Evolutionary conservation across 2,888 invertebrate genomes (phyloP).

Genomic region (Criorhina ranunculi): DNA sequence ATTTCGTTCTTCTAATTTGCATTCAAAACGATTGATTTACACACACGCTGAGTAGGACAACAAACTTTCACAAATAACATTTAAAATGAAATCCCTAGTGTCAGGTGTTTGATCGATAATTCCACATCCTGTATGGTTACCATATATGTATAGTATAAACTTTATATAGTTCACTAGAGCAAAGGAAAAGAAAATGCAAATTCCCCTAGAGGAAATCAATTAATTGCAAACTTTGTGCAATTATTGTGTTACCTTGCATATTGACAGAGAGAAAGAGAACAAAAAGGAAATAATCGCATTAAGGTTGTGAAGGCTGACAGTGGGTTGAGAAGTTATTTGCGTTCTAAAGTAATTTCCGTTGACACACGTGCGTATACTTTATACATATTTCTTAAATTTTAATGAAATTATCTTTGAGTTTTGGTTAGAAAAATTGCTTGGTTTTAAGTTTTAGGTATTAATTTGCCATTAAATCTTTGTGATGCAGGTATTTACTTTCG

Average conservation of each 20-base stretch:
- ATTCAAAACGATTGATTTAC: conserved; percentile 65
- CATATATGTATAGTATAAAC: conserved; percentile 34
- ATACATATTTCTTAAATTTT: conserved; percentile 27
- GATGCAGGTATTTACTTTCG: too few relatives aligned
- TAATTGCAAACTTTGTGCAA: conserved; percentile 62
- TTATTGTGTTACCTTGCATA: conserved; percentile 42
- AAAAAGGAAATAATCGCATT: conserved; percentile 14
- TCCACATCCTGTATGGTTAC: conserved; percentile 62
- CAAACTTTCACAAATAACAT: conserved; percentile 61
- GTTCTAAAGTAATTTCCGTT: neutral
- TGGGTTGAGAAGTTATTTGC: conserved; percentile 6
- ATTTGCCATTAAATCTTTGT: too few relatives aligned
- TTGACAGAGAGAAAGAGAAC: neutral
- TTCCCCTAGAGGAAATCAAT: conserved; percentile 66
- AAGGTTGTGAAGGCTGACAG: conserved; percentile 3
- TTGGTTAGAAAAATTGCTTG: neutral
- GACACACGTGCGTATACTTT: conserved; percentile 34
- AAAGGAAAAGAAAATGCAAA: conserved; percentile 66
- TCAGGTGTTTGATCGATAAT: conserved; percentile 71
- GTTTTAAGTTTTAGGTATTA: neutral
- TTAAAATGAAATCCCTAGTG: conserved; percentile 50
- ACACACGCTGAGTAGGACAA: conserved; percentile 66
- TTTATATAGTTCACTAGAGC: conserved; percentile 73
- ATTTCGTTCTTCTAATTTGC: conserved; percentile 58
- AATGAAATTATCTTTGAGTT: neutral